Evolutionary conservation across 2,888 invertebrate genomes (phyloP).

Genomic region (Lithophane ornitopus): DNA sequence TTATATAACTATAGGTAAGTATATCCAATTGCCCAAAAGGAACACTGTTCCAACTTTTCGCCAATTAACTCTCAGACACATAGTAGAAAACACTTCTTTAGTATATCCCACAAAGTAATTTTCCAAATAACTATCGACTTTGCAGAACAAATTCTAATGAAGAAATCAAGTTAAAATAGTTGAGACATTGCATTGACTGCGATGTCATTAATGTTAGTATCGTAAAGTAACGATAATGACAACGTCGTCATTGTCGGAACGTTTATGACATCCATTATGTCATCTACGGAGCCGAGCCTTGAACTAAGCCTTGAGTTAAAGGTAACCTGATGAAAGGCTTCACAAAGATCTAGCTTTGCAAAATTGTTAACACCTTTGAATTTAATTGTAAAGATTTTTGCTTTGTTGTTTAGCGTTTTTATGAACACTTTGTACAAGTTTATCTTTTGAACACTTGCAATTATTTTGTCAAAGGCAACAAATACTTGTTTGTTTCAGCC

Average conservation of each 20-base stretch:
- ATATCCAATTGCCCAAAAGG: neutral
- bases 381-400: neutral
- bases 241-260: neutral
- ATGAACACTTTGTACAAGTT: neutral
- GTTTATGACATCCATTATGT: slow-evolving; percentile 63
- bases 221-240: slow-evolving; percentile 10
- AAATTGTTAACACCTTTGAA: slow-evolving; percentile 7
- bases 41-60: neutral
- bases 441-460: slow-evolving; percentile 1
- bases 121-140: neutral
- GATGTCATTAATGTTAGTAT: slow-evolving; percentile 46
- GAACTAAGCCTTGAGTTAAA: slow-evolving; percentile 66
- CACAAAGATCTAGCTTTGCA: slow-evolving; percentile 14
- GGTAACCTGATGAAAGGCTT: slow-evolving; percentile 39
- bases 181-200: slow-evolving; percentile 48
- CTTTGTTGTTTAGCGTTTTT: neutral
- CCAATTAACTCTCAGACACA: neutral
- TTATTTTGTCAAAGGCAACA: slow-evolving; percentile 3
- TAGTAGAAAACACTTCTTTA: neutral
- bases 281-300: slow-evolving; percentile 64
- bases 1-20: neutral
- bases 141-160: neutral
- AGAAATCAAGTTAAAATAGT: slow-evolving; percentile 5
- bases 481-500: neutral
- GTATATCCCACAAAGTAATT: neutral